Conservation (phyloP, 2,888 invertebrate species). For the Alloscopus bannaensis region DNA sequence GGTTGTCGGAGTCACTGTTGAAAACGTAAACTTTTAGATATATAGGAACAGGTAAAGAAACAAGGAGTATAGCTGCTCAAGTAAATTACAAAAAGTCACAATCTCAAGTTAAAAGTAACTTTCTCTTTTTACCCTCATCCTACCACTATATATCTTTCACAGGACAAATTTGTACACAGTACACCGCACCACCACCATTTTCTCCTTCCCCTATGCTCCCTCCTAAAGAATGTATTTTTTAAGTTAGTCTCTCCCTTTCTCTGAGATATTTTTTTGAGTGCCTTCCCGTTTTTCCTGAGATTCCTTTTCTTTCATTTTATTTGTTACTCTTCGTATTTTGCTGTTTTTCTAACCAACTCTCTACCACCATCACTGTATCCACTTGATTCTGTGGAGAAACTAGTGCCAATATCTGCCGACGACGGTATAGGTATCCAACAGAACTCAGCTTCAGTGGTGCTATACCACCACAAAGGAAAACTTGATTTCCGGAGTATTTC, state of each 20-base stretch:
- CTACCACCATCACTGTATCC: too few species aligned
- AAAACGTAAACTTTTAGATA: slow-evolving; percentile 60
- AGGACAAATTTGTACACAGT: slow-evolving; percentile 61
- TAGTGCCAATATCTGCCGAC: too few species aligned
- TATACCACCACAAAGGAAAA: slow-evolving; percentile 58
- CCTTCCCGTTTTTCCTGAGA: too few species aligned
- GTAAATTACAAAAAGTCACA: slow-evolving; percentile 65
- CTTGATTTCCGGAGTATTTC: slow-evolving; percentile 62
- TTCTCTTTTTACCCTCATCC: slow-evolving; percentile 62
- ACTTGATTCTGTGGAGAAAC: too few species aligned
- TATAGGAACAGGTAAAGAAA: slow-evolving; percentile 47
- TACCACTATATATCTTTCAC: slow-evolving; percentile 53
- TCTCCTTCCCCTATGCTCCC: slow-evolving; percentile 29
- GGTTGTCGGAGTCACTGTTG: slow-evolving; percentile 22
- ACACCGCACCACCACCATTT: slow-evolving; percentile 24
- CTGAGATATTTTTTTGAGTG: too few species aligned
- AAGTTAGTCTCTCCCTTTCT: background rate
- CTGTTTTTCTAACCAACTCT: too few species aligned
- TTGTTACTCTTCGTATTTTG: too few species aligned
- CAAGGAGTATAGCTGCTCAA: slow-evolving; percentile 31
- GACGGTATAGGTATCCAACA: background rate
- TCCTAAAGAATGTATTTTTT: slow-evolving; percentile 1
- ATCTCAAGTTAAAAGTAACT: slow-evolving; percentile 61
- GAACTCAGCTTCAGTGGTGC: background rate
- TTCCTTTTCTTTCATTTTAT: too few species aligned